Base-by-base conservation (phyloP, 2,888 invertebrate genomes). In the Callimorpha dominula region DNA sequence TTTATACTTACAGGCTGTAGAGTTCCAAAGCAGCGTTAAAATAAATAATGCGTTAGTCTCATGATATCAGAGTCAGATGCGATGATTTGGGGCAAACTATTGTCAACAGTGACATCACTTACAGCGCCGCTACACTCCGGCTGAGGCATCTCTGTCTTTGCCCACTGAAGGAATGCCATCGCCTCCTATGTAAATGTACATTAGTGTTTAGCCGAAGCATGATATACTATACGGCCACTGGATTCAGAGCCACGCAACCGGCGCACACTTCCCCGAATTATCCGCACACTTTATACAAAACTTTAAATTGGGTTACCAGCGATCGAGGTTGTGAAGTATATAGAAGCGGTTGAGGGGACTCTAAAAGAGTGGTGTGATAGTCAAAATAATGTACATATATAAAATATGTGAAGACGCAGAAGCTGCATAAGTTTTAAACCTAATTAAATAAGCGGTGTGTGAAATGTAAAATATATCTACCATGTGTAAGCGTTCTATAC, bases 11-110 rank as follows among this genome's bases (percentile, higher is more conserved):
- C 96, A 92, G 96, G 96, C 96, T 96, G 93, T 88, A 87, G 86
- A 85, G 86, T 91, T 94, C 94, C 95, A 88, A 94, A 89, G 95
- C 94, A 92, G 96, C 96, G 92, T 95, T 92, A 94, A 94, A 93
- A 87, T 91, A 93, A 91, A 91, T 81, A 88, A 95, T 94, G 94
- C 92, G 93, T 95, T 95, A 95, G 92, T 94, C 88, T 93, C 92
- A 90, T 93, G 93, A 93, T 91, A 92, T 90, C 92, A 90, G 87
- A 85, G 78, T 85, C 84, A 80, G 81, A 81, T 78, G 66, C 82
- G 81, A 81, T 81, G 86, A 86, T 81, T 86, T 84, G 83, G 90
- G 90, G 90, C 90, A 86, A 89, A 91, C 89, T 91, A 86, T 86
- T 81, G 83, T 84, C 87, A 86, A 86, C 89, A 88, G 87, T 91